Evolutionary conservation across 2,797 vertebrate genomes (phyloP), one percentile per base, ranked within the genome.

Genomic region (Oryzias dopingdopingensis): DNA sequence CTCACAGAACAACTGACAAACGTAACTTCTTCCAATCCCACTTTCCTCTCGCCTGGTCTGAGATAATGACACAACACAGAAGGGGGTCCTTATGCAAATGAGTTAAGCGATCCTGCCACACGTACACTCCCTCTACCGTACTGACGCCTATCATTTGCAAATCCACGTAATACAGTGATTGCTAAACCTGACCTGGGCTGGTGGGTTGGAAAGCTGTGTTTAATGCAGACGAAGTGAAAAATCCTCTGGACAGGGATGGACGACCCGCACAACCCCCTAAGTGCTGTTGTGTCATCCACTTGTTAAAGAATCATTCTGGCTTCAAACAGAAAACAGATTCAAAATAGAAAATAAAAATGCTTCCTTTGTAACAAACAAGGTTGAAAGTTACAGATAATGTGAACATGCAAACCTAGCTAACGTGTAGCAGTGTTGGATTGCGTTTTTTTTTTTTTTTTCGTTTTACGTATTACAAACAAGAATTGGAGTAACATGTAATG

Each of bases 81-180:
- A 77, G 72, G 68, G 72, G 72, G 65, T 77, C 62, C 83, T 87
- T 80, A 90, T 90, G 86, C 52, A 87, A 89, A 90, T 83, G 44
- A 76, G 72, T 74, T 67, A 47, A 68, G 61, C 49, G 55, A 78
- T 72, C 42, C 57, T 4, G 0, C 50, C 40, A 40, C 41, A 6
- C 43, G 3, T 0, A 10, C n/a, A 47, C 7, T 10, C 42, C 22
- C 13, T 12, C 48, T 49, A 12, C 46, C 13, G 3, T 58, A 1
- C 15, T 43, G 42, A 10, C 13, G 1, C 10, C 0, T 8, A 74
- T 66, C 70, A 72, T 84, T 82, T 88, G 71, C 76, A 81, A 77
- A 75, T 70, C 74, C 49, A 74, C 62, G 70, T 18, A 56, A 86
- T 82, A 81, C 55, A 70, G 58, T 48, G 32, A 75, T 64, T 72